These are phyloP conservation scores for Fukomys damarensis DNA, from an alignment of 2,113 vertebrate species.

Conservation along the genomic window DNA sequence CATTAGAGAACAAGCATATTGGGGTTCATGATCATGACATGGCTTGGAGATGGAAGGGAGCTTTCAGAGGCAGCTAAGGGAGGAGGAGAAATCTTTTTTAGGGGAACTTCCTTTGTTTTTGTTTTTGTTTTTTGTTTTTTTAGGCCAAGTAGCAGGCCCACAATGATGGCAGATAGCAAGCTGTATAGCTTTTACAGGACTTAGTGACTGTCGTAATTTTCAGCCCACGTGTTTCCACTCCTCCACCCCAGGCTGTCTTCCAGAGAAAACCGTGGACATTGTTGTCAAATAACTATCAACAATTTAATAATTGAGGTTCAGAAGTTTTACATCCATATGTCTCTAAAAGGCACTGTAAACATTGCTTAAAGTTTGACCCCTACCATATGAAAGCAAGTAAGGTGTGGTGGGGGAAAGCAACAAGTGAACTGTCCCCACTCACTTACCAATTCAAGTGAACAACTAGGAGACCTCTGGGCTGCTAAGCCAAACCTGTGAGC, in stretches of 20 bases:
- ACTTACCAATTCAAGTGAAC: background rate
- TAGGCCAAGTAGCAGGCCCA: background rate
- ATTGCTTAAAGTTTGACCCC: background rate
- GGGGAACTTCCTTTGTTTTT: background rate
- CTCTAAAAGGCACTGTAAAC: background rate
- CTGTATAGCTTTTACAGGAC: background rate
- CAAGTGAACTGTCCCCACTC: background rate
- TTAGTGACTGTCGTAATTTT: background rate
- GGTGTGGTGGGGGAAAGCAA: background rate
- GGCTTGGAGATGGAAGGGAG: background rate
- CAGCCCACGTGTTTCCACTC: background rate
- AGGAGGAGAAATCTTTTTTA: background rate
- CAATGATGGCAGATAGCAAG: background rate
- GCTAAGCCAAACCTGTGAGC: background rate
- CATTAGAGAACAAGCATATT: background rate
- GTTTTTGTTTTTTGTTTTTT: too few species aligned
- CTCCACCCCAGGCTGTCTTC: background rate
- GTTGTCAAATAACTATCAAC: background rate
- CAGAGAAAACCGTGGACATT: background rate
- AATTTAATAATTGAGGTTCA: background rate
- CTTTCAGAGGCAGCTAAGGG: background rate
- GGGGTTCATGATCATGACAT: too few species aligned
- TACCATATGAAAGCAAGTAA: background rate
- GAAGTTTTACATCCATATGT: background rate
- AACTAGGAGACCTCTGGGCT: background rate